A percentile compares a stretch with the other conserved stretches of the same genome.
Conservation (phyloP, 1,140 invertebrate genomes). For the Asbolus verrucosus region DNA sequence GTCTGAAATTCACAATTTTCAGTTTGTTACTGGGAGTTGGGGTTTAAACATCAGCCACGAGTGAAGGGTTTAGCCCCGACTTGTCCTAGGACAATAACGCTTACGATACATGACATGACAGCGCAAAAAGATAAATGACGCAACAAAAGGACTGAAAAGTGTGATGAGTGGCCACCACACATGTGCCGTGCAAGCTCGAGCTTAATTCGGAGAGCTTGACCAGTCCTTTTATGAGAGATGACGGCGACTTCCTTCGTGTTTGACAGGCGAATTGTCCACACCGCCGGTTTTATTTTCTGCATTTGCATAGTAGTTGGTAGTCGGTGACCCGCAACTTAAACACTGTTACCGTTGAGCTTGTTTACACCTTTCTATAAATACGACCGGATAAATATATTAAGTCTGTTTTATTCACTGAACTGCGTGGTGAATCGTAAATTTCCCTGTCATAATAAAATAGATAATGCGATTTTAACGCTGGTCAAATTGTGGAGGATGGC, state of each 20-base stretch:
- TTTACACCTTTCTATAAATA: conserved; percentile 52
- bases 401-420: conserved; percentile 31
- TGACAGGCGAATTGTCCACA: conserved; percentile 24
- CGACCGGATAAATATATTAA: conserved; percentile 53
- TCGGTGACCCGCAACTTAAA: conserved; percentile 41
- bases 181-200: conserved; percentile 15
- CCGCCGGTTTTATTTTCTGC: conserved; percentile 24
- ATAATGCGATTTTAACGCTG: conserved; percentile 45
- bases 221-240: conserved; percentile 12
- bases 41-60: not conserved
- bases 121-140: conserved; percentile 20
- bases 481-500: conserved; percentile 30
- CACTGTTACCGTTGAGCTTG: conserved; percentile 38
- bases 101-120: not conserved
- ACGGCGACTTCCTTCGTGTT: conserved; percentile 16
- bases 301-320: conserved; percentile 40
- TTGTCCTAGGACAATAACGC: conserved; percentile 21
- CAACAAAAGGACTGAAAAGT: conserved; percentile 31
- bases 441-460: conserved; percentile 48
- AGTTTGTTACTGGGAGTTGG: too few relatives aligned
- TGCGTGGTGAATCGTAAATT: conserved; percentile 47
- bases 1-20: too few relatives aligned
- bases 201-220: conserved; percentile 7
- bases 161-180: conserved; percentile 34
- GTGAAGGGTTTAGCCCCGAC: not conserved